Evolutionary conservation across 2,113 vertebrate genomes (phyloP).

Genomic region (Platysteira castanea): DNA sequence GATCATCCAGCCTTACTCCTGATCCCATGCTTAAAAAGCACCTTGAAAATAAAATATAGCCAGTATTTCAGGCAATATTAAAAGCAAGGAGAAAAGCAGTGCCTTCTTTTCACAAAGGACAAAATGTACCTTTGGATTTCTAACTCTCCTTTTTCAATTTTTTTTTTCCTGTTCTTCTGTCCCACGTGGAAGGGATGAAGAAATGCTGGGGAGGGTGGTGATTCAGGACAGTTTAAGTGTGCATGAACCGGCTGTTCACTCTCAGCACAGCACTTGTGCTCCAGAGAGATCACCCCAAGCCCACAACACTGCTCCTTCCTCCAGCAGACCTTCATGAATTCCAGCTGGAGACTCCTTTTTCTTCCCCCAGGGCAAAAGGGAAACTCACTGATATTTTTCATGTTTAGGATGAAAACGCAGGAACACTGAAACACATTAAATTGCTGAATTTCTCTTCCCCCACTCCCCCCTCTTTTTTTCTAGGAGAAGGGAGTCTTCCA

Average conservation of each 20-base stretch:
- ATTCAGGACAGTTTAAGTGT: conserved; percentile 45
- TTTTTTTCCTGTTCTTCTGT: not conserved
- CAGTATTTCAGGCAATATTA: not conserved
- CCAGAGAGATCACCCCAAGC: not conserved
- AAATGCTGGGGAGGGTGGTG: not conserved
- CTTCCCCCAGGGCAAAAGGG: not conserved
- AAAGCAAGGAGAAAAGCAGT: not conserved
- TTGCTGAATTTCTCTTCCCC: not conserved
- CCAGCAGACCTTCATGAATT: not conserved
- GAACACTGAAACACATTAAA: not conserved
- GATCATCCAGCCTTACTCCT: not conserved
- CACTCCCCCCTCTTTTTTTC: not conserved
- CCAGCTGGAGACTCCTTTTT: conserved; percentile 49
- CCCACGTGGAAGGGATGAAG: conserved; percentile 41
- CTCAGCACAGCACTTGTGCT: not conserved
- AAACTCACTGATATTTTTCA: conserved; percentile 20
- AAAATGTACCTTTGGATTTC: not conserved
- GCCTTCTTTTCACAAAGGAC: not conserved
- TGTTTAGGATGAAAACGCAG: not conserved
- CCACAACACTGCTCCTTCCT: not conserved
- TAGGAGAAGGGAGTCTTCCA: not conserved
- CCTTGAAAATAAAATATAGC: not conserved
- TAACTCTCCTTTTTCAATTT: not conserved
- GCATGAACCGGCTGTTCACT: conserved; percentile 48
- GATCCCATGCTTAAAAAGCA: not conserved